Evolutionary conservation across 2,888 invertebrate genomes (phyloP), one percentile per base, ranked within the genome.

Genomic region (Chymomyza amoena): DNA sequence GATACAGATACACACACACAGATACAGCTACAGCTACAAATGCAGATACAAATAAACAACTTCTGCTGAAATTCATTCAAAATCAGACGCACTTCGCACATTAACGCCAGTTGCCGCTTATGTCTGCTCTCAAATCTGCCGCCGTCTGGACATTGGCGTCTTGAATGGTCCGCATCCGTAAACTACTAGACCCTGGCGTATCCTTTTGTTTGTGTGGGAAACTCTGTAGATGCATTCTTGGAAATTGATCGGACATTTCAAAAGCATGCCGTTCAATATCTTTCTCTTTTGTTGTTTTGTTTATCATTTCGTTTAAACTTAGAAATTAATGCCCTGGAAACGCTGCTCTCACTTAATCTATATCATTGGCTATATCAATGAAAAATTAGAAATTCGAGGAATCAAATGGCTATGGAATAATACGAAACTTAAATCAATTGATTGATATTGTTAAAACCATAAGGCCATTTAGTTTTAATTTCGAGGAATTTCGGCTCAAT

Each of bases 21-120:
- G 18, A 62, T 66, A 69, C 64, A 65, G 62, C 18, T 32, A 61
- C 70, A 69, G 61, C 62, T 66, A 63, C 70, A 82, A 64, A 68
- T 68, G 63, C 72, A 66, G 65, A 64, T 66, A 52, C 72, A 72
- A 28, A 59, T 25, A 25, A 25, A 25, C 25, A 61, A 73, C 45
- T 84, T 84, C 84, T 79, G 70, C 66, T 78, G 87, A 84, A 84
- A 79, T 81, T 78, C 83, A 87, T 87, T 87, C 83, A 45, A 13
- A 10, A 45, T 45, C 39, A 85, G 79, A 84, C 87, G 85, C 85
- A 85, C 85, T 85, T 84, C 87, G 85, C 87, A 84, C 87, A 82
- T 82, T 87, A 87, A 87, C 87, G 85, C 84, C 81, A 81, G 66
- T 61, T 59, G 61, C 61, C 7, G 32, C 7, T 32, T 32, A 32